A percentile compares a stretch with the other conserved stretches of the same genome.
Conservation (phyloP, 2,797 vertebrate genomes). For the Epinephelus awoara region DNA sequence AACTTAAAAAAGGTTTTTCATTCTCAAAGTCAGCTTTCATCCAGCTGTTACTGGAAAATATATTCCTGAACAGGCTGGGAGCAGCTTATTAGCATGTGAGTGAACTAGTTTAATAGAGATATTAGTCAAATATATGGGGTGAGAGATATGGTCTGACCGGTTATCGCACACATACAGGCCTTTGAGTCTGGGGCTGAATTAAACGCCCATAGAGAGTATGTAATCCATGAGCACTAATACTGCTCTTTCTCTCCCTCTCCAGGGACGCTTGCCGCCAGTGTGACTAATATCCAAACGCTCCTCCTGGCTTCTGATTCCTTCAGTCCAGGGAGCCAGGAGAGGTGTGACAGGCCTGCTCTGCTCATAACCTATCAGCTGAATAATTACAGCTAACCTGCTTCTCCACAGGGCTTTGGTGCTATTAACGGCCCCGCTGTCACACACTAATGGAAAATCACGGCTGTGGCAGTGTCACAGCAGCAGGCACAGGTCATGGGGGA, state of each 20-base stretch:
- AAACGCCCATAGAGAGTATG: constrained; percentile 36
- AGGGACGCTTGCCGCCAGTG: constrained; percentile 27
- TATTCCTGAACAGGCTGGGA: constrained; percentile 4
- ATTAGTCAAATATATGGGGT: constrained; percentile 21
- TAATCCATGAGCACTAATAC: constrained; percentile 52
- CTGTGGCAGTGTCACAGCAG: constrained; percentile 24
- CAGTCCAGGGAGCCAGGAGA: constrained; percentile 40
- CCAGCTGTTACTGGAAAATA: not conserved
- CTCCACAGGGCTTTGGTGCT: constrained; percentile 59
- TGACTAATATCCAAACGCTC: constrained; percentile 56
- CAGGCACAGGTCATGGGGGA: constrained; percentile 41
- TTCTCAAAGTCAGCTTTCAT: constrained; percentile 13
- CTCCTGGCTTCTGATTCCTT: constrained; percentile 41
- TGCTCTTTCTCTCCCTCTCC: constrained; percentile 36
- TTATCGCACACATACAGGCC: constrained; percentile 36
- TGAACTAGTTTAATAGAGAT: constrained; percentile 25
- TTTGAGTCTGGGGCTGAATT: constrained; percentile 29
- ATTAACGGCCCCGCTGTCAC: constrained; percentile 56
- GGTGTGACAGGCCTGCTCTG: constrained; percentile 48
- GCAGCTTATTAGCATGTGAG: constrained; percentile 25
- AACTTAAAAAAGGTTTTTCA: not conserved
- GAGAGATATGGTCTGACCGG: constrained; percentile 30
- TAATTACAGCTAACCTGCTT: constrained; percentile 74
- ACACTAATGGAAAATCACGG: constrained; percentile 60
- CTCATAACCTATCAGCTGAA: constrained; percentile 62